phyloP scores from a whole-genome alignment of 2,888 invertebrate species.

The Orthosia gothica region DNA sequence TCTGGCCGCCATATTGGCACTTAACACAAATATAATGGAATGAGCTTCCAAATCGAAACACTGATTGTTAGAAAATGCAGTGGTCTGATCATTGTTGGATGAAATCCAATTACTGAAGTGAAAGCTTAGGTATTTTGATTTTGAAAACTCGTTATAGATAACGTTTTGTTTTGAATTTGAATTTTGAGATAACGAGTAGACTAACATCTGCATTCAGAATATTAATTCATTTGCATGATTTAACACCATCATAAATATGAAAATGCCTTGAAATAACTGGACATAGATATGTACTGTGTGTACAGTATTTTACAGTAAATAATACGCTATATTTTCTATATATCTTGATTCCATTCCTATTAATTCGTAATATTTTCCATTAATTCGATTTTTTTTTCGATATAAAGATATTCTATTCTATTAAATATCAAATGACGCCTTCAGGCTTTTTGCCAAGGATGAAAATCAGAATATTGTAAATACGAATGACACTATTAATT shows the following conservation, averaged over 20 bases:
- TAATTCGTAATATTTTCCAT: too few relatives aligned
- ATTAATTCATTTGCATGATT: neutral
- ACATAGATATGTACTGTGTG: too few relatives aligned
- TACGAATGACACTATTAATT: too few relatives aligned
- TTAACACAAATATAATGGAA: conserved; percentile 39
- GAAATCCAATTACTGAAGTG: neutral
- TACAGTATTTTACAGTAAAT: too few relatives aligned
- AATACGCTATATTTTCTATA: too few relatives aligned
- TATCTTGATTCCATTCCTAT: too few relatives aligned
- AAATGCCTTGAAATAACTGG: neutral
- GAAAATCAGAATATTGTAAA: too few relatives aligned
- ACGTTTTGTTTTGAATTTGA: neutral
- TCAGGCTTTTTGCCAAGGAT: too few relatives aligned
- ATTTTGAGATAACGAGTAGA: neutral
- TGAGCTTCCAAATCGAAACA: conserved; percentile 37
- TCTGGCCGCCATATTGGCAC: conserved; percentile 46
- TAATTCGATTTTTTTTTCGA: too few relatives aligned
- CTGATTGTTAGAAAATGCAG: conserved; percentile 18
- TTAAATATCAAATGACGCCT: too few relatives aligned
- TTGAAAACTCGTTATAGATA: neutral
- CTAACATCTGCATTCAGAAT: neutral
- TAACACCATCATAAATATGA: neutral
- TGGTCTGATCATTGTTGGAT: conserved; percentile 1
- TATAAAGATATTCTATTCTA: too few relatives aligned
- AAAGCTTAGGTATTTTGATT: neutral